Percentiles rank a stretch among this genome's conserved stretches.
Conservation (phyloP, 1,140 invertebrate species). For the Drosophila mayri region DNA sequence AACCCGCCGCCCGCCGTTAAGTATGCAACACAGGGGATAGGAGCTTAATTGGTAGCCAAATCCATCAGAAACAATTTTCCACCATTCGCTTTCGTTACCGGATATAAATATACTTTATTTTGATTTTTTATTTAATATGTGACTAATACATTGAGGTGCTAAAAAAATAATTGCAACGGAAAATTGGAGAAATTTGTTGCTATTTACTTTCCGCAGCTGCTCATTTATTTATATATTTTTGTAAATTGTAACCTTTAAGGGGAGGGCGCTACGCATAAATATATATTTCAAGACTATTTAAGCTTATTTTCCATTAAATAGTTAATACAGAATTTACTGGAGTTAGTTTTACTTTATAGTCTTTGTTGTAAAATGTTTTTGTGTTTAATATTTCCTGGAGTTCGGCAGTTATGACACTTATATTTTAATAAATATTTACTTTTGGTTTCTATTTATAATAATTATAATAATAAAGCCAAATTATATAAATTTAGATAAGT, state of each 20-base stretch:
- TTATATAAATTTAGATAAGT: not conserved
- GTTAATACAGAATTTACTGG: slow-evolving; percentile 3
- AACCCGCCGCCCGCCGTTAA: slow-evolving; percentile 62
- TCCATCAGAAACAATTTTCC: slow-evolving; percentile 31
- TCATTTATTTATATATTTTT: not conserved
- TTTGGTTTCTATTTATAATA: no score
- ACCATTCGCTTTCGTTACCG: slow-evolving; percentile 17
- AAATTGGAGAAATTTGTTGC: not conserved
- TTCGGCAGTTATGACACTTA: not conserved
- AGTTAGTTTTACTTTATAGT: not conserved
- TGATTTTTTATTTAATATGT: no score
- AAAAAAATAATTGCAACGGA: not conserved
- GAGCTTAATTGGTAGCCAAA: slow-evolving; percentile 61
- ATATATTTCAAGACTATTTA: not conserved
- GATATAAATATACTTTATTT: slow-evolving; percentile 2
- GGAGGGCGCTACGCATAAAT: not conserved
- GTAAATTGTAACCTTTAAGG: not conserved
- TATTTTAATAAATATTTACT: not conserved
- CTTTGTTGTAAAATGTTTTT: not conserved
- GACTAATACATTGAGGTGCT: not conserved
- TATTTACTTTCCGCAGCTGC: slow-evolving; percentile 7
- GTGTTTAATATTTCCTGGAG: not conserved
- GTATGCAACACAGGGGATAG: slow-evolving; percentile 61
- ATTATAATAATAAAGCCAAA: no score
- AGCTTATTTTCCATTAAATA: not conserved